Percentiles rank a stretch among this genome's conserved stretches.
Conservation (phyloP, 2,888 invertebrate species). For the Andrena hattorfiana region DNA sequence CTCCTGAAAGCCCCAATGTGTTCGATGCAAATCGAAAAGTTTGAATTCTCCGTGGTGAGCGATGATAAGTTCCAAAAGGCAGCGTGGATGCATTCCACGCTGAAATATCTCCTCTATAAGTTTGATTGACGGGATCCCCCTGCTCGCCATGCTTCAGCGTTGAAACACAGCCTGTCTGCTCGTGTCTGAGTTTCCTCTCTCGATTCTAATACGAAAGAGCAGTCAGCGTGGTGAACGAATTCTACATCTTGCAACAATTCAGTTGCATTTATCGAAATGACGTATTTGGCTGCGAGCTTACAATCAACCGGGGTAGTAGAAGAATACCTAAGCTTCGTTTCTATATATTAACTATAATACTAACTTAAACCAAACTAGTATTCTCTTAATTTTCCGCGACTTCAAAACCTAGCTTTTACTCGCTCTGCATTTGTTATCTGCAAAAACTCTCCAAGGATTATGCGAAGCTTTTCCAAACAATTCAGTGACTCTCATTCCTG, state of each 20-base stretch:
- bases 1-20: neutral
- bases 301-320: too few relatives aligned
- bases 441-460: too few relatives aligned
- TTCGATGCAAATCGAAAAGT: neutral
- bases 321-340: too few relatives aligned
- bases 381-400: too few relatives aligned
- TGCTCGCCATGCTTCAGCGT: neutral
- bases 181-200: slow-evolving; percentile 3
- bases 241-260: neutral
- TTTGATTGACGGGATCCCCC: slow-evolving; percentile 27
- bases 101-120: slow-evolving; percentile 17
- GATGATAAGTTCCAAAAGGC: slow-evolving; percentile 12
- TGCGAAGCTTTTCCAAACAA: too few relatives aligned
- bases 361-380: too few relatives aligned
- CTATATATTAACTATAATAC: too few relatives aligned
- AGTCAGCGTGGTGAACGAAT: slow-evolving; percentile 6
- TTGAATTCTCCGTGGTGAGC: neutral
- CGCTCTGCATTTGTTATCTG: too few relatives aligned
- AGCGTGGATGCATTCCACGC: neutral
- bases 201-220: slow-evolving; percentile 9
- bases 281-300: neutral
- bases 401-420: too few relatives aligned
- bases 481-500: too few relatives aligned
- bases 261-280: neutral
- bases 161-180: slow-evolving; percentile 1